Evolutionary conservation across 2,113 vertebrate genomes (phyloP).

Genomic region (Xerus inauris): DNA sequence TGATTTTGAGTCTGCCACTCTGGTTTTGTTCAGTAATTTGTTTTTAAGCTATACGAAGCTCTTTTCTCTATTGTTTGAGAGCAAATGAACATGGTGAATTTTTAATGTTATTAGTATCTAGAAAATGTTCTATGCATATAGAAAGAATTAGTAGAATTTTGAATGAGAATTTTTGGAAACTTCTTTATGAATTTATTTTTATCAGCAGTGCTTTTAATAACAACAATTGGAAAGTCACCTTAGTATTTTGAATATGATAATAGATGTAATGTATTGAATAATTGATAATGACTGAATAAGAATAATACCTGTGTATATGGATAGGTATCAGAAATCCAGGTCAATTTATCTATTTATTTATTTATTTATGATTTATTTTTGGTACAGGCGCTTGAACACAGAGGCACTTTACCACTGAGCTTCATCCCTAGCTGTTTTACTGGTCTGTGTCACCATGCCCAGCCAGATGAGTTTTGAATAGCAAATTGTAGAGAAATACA

Average conservation of each 20-base stretch:
- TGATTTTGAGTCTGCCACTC: not conserved
- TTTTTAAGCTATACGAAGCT: slow-evolving; percentile 26
- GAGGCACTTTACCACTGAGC: too few relatives aligned
- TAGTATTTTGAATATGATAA: slow-evolving; percentile 5
- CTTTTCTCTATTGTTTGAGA: not conserved
- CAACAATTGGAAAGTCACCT: not conserved
- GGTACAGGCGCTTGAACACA: too few relatives aligned
- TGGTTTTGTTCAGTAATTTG: slow-evolving; percentile 44
- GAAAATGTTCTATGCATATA: slow-evolving; percentile 29
- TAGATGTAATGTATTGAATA: not conserved
- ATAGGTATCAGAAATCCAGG: not conserved
- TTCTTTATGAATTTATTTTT: not conserved
- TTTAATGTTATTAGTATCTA: slow-evolving; percentile 24
- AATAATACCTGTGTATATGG: not conserved
- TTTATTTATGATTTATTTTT: too few relatives aligned
- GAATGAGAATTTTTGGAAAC: not conserved
- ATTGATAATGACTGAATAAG: not conserved
- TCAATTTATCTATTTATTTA: too few relatives aligned
- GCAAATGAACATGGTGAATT: not conserved
- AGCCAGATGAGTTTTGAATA: not conserved
- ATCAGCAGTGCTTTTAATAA: slow-evolving; percentile 3
- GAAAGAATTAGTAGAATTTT: not conserved
- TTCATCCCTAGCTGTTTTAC: too few relatives aligned
- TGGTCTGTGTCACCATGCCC: too few relatives aligned
- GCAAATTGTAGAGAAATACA: not conserved